phyloP scores from a whole-genome alignment of 2,797 vertebrate genomes.

The Peromyscus melanophrys region DNA sequence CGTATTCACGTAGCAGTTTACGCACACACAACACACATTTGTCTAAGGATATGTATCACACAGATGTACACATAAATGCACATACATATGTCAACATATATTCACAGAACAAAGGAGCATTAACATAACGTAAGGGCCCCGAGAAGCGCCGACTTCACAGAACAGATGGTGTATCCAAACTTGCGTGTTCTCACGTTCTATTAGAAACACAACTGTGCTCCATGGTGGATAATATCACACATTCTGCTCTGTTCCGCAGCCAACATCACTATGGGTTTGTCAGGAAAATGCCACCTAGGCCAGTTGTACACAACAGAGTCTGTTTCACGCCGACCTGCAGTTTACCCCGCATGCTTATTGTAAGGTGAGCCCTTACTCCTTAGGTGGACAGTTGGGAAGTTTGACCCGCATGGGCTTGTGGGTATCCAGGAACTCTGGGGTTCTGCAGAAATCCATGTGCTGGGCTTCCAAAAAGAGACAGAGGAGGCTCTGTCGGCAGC shows the following conservation, averaged over 20 bases:
- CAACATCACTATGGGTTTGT: rapidly evolving
- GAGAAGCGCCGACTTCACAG: neutral
- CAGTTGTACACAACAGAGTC: neutral
- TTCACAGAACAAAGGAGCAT: conserved; percentile 34
- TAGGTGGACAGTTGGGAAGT: rapidly evolving
- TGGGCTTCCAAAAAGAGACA: neutral
- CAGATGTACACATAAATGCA: neutral
- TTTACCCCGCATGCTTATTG: rapidly evolving
- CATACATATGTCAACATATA: neutral
- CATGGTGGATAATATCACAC: rapidly evolving
- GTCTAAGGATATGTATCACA: neutral
- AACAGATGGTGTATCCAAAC: neutral
- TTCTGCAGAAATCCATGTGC: neutral
- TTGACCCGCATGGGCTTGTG: rapidly evolving
- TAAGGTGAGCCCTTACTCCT: rapidly evolving
- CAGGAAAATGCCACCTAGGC: rapidly evolving
- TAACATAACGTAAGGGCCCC: neutral
- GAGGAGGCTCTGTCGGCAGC: neutral
- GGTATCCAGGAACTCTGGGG: neutral
- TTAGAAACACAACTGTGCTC: neutral
- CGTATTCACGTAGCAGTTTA: neutral
- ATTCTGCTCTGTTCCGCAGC: neutral
- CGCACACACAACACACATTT: neutral
- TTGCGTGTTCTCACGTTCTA: rapidly evolving
- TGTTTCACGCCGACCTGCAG: rapidly evolving